Evolutionary conservation across 2,113 vertebrate genomes (phyloP).

Genomic region (Notothenia coriiceps): DNA sequence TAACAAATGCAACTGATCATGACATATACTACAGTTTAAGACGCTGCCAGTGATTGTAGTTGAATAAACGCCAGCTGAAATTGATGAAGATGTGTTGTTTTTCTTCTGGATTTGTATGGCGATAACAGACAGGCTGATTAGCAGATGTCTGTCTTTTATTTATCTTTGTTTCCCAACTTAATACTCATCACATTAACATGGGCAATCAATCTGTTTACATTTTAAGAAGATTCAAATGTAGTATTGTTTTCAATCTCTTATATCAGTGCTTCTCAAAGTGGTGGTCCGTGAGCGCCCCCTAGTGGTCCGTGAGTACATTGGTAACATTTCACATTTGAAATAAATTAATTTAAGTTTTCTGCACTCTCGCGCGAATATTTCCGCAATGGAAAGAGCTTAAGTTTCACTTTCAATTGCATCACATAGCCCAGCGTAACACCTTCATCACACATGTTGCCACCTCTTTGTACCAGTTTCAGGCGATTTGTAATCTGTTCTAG

Average conservation of each 20-base stretch:
- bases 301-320: too few relatives aligned
- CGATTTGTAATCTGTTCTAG: too few relatives aligned
- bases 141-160: not conserved
- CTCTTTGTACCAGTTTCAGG: too few relatives aligned
- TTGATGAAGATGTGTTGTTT: not conserved
- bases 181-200: too few relatives aligned
- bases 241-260: not conserved
- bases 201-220: not conserved
- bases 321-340: too few relatives aligned
- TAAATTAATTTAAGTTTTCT: too few relatives aligned
- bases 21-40: conserved; percentile 4
- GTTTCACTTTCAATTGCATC: too few relatives aligned
- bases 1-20: conserved; percentile 2
- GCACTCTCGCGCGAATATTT: too few relatives aligned
- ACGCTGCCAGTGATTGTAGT: conserved; percentile 33
- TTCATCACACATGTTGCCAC: too few relatives aligned
- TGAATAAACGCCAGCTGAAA: conserved; percentile 65
- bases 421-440: too few relatives aligned
- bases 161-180: not conserved
- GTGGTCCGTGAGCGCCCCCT: too few relatives aligned
- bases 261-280: not conserved
- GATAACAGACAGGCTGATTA: not conserved
- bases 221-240: not conserved
- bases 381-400: too few relatives aligned
- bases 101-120: not conserved